A percentile compares a stretch with the other conserved stretches of the same genome.
Evolutionary conservation across 1,140 invertebrate species (phyloP).

Genomic region (Drosophila sechellia): DNA sequence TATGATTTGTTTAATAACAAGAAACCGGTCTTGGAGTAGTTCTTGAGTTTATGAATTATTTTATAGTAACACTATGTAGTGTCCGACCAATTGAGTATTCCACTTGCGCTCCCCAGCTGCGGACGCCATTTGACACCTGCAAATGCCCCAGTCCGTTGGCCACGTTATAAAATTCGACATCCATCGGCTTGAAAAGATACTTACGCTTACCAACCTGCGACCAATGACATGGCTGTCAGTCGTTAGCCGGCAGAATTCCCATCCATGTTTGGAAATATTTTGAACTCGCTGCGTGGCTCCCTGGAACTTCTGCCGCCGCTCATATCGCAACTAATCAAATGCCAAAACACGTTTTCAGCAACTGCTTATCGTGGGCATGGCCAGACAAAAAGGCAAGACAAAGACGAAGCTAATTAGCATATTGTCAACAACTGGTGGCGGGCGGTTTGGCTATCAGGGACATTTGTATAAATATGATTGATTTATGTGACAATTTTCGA

Average conservation of each 20-base stretch:
- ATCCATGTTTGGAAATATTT: conserved; percentile 13
- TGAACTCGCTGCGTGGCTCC: conserved; percentile 3
- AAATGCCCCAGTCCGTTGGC: conserved; percentile 13
- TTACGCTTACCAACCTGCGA: conserved; percentile 16
- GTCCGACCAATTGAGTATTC: conserved; percentile 28
- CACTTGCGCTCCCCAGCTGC: conserved; percentile 1
- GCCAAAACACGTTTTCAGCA: conserved; percentile 77
- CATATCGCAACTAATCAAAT: conserved; percentile 71
- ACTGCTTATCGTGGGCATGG: conserved; percentile 49
- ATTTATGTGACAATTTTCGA: conserved; percentile 84
- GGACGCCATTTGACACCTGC: conserved; percentile 43
- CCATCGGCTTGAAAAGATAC: background rate
- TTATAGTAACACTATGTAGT: background rate
- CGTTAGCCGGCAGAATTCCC: conserved; percentile 20
- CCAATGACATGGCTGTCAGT: conserved; percentile 42
- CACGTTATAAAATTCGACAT: conserved; percentile 21
- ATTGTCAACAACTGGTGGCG: conserved; percentile 48
- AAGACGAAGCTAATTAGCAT: conserved; percentile 58
- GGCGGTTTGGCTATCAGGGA: conserved; percentile 68
- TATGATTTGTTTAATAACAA: background rate
- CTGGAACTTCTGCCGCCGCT: conserved; percentile 8
- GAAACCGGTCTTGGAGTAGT: background rate
- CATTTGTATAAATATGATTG: conserved; percentile 83
- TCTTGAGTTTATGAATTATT: background rate
- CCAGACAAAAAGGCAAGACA: conserved; percentile 14